Percentiles rank a stretch among this genome's conserved stretches.
Conservation (phyloP, 2,113 vertebrate genomes). For the Nymphicus hollandicus region DNA sequence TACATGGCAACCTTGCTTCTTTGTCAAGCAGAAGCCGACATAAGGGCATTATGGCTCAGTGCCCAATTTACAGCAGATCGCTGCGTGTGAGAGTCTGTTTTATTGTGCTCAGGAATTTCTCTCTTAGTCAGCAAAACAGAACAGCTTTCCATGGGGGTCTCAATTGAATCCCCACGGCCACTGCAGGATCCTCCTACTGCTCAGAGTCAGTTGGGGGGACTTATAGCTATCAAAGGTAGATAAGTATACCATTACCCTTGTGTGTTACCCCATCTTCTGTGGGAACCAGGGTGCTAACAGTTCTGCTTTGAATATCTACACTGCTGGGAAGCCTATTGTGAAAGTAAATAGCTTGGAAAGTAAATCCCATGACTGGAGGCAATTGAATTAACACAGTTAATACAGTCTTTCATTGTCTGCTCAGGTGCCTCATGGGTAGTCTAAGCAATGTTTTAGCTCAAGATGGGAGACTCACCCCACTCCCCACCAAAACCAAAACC, state of each 20-base stretch:
- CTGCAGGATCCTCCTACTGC: background rate
- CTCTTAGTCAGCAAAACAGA: background rate
- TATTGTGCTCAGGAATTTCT: background rate
- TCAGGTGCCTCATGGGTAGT: background rate
- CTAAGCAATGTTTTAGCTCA: background rate
- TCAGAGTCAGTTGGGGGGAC: rapidly evolving
- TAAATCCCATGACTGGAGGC: background rate
- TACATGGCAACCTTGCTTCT: background rate
- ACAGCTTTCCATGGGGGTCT: background rate
- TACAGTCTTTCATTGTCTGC: background rate
- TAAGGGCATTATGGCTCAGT: background rate
- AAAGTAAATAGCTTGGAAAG: background rate
- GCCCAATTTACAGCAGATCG: background rate
- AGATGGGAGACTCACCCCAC: background rate
- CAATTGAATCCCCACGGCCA: background rate
- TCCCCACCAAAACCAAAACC: background rate
- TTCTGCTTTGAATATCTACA: background rate
- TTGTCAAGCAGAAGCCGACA: background rate
- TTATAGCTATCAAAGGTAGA: background rate
- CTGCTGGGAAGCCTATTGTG: background rate
- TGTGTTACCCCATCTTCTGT: background rate
- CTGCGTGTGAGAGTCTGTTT: background rate
- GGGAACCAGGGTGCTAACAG: background rate
- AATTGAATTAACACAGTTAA: background rate
- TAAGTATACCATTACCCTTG: background rate